Evolutionary conservation across 2,113 vertebrate species (phyloP).

Genomic region (Coregonus clupeaformis): DNA sequence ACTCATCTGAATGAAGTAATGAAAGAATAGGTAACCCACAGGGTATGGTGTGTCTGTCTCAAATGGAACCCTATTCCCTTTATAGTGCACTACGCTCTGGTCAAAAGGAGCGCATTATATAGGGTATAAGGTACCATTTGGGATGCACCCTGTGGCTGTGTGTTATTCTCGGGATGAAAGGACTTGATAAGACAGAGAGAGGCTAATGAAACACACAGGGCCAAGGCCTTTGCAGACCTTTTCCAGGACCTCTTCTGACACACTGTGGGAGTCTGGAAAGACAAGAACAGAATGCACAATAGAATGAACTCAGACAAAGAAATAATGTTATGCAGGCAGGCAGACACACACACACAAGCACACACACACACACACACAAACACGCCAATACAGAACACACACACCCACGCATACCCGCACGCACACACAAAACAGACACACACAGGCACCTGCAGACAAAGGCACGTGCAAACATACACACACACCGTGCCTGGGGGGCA

Average conservation of each 20-base stretch:
- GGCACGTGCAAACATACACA: neutral
- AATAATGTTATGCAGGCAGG: too few relatives aligned
- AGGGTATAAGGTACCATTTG: too few relatives aligned
- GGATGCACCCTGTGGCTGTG: too few relatives aligned
- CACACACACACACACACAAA: neutral
- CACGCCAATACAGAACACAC: slow-evolving; percentile 30
- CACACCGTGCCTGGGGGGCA: slow-evolving; percentile 1
- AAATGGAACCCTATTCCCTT: too few relatives aligned
- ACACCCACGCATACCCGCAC: neutral
- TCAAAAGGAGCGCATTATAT: too few relatives aligned
- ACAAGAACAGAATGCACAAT: slow-evolving; percentile 28
- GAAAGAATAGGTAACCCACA: too few relatives aligned
- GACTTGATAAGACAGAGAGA: slow-evolving; percentile 15
- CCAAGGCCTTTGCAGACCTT: slow-evolving; percentile 52
- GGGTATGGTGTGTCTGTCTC: too few relatives aligned
- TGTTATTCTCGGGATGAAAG: too few relatives aligned
- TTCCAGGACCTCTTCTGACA: slow-evolving; percentile 41
- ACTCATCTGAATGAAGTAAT: too few relatives aligned
- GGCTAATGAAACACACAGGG: slow-evolving; percentile 49
- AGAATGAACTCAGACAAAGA: neutral
- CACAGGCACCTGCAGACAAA: neutral
- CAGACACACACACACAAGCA: neutral
- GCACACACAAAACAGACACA: neutral
- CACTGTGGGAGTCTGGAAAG: slow-evolving; percentile 24
- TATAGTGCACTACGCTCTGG: too few relatives aligned